Evolutionary conservation across 1,140 invertebrate species (phyloP).

Genomic region (Cardiocondyla obscurior): DNA sequence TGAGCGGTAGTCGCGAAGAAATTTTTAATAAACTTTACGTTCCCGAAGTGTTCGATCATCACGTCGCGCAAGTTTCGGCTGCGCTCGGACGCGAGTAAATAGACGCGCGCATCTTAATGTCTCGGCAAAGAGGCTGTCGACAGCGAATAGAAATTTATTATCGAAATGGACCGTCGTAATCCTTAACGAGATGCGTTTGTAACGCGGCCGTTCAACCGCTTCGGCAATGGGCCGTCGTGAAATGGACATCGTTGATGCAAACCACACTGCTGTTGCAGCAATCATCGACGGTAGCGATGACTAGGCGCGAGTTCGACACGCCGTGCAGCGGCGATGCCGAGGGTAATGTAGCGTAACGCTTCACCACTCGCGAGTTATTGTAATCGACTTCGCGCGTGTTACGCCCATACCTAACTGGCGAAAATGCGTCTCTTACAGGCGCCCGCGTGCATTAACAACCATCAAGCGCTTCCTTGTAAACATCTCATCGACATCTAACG

Average conservation of each 20-base stretch:
- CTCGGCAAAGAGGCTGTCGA: conserved; percentile 15
- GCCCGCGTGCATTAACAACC: conserved; percentile 29
- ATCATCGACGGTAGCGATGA: conserved; percentile 37
- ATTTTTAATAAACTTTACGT: neutral
- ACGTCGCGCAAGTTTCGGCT: neutral
- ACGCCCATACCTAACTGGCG: neutral
- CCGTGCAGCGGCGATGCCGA: neutral
- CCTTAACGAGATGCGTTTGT: conserved; percentile 12
- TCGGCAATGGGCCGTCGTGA: neutral
- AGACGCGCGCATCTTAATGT: neutral
- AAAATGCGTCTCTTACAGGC: conserved; percentile 14
- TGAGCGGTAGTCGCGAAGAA: neutral
- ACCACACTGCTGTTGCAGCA: neutral
- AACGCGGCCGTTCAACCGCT: conserved; percentile 7
- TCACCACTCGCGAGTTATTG: conserved; percentile 45
- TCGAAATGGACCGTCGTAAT: neutral
- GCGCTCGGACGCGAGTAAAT: neutral
- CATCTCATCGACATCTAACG: conserved; percentile 1
- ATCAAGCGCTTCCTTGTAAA: conserved; percentile 14
- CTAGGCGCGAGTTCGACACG: neutral
- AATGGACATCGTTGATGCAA: conserved; percentile 36
- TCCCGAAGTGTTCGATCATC: neutral
- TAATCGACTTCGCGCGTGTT: conserved; percentile 32
- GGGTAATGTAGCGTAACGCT: conserved; percentile 57
- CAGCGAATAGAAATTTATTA: neutral